Percentiles rank a stretch among this genome's conserved stretches.
phyloP scores from a whole-genome alignment of 2,888 invertebrate genomes.

The Agrilus mali region DNA sequence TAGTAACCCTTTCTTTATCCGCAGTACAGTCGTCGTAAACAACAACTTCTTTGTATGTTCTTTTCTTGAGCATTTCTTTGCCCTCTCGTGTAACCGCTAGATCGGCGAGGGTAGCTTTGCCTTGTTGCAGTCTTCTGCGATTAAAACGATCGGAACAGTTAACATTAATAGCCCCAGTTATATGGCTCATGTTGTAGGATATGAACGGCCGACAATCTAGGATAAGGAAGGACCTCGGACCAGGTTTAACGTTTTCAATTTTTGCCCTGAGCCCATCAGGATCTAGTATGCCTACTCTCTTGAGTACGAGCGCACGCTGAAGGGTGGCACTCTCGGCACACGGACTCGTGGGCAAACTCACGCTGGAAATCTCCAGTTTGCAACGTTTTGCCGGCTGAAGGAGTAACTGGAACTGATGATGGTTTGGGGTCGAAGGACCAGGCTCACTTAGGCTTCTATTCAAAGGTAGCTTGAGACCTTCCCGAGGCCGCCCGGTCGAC shows the following conservation, averaged over 20 bases:
- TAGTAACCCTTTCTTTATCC: constrained; percentile 45
- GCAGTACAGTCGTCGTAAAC: constrained; percentile 56
- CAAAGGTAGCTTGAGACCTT: constrained; percentile 42
- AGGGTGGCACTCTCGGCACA: constrained; percentile 42
- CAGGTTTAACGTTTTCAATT: constrained; percentile 27
- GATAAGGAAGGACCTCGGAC: constrained; percentile 34
- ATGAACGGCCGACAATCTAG: constrained; percentile 59
- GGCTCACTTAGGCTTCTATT: constrained; percentile 45
- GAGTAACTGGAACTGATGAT: constrained; percentile 16
- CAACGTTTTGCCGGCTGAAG: constrained; percentile 36
- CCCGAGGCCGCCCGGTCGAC: constrained; percentile 36
- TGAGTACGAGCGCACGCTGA: constrained; percentile 38
- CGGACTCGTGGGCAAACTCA: constrained; percentile 38
- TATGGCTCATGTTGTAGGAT: constrained; percentile 55
- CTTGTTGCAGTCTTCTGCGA: constrained; percentile 50
- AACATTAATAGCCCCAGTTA: constrained; percentile 55
- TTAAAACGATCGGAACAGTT: constrained; percentile 60
- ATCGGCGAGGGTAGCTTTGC: constrained; percentile 52
- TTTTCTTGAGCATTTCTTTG: constrained; percentile 45
- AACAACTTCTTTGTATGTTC: constrained; percentile 46
- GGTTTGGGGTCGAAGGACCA: constrained; percentile 32
- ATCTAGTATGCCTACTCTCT: constrained; percentile 39
- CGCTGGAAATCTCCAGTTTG: constrained; percentile 40
- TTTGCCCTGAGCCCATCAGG: constrained; percentile 39
- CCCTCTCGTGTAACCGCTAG: constrained; percentile 50